These are phyloP conservation scores for Delphinus delphis DNA, from an alignment of 2,113 vertebrate genomes.

Conservation along the genomic window DNA sequence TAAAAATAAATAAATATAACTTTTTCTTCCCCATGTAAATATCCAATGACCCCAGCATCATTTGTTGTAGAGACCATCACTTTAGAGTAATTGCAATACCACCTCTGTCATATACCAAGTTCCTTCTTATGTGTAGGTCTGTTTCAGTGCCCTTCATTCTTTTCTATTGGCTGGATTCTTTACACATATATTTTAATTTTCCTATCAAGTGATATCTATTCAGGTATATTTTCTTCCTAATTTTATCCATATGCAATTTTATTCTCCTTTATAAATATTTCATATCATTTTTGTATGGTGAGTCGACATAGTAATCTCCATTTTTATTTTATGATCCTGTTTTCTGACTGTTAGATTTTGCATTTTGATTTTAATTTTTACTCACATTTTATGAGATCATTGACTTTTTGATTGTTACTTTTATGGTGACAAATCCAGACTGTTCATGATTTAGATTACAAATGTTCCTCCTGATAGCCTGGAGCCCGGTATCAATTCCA, in stretches of 20 bases:
- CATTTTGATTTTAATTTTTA: slow-evolving; percentile 45
- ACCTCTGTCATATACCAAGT: neutral
- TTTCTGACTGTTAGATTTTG: neutral
- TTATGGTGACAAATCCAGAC: neutral
- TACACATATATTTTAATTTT: neutral
- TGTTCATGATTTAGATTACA: neutral
- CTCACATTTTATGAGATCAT: slow-evolving; percentile 11
- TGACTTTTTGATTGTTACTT: neutral
- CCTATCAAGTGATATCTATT: neutral
- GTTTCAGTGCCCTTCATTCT: neutral
- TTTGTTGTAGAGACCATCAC: neutral
- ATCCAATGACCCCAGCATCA: neutral
- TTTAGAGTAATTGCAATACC: neutral
- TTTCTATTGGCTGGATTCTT: neutral
- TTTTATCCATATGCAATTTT: neutral
- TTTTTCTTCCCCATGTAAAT: neutral
- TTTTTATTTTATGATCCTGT: slow-evolving; percentile 9
- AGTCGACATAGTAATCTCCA: neutral
- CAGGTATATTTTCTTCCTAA: neutral
- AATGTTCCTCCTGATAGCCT: neutral
- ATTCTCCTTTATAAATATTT: slow-evolving; percentile 16
- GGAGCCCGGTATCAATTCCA: slow-evolving; percentile 14
- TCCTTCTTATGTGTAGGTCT: neutral
- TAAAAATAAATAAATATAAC: neutral
- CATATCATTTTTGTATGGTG: neutral